Base-by-base conservation (phyloP, 2,113 vertebrate species). In the Dendropsophus ebraccatus region DNA sequence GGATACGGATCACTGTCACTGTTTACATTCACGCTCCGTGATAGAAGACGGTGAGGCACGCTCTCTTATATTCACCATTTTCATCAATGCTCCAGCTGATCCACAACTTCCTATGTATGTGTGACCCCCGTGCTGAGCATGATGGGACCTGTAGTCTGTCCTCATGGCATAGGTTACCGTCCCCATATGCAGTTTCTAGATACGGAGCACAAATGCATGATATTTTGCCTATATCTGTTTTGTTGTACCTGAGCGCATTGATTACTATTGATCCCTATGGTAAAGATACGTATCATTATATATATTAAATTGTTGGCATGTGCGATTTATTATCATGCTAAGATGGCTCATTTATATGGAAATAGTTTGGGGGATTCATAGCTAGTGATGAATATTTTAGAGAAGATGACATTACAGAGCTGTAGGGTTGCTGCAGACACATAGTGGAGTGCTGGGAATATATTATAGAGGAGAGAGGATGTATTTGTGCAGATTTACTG, bases 331-430 rank as follows among this genome's bases (percentile, higher is more conserved):
- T 25, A 41, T 62, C 41, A 80, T 80, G 77, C 23, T 47, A 45
- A 80, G 25, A 21, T 41, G 19, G 3, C n/a, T 56, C 11, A 80
- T 80, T 80, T 45, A 35, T 62, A 80, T 80, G 77, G 9, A 80
- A 62, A 80, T 41, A 80, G 52, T 28, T 62, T n/a, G 17, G 56
- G 56, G 28, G n/a, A 80, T 41, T 60, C 16, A 45, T 41, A 4
- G n/a, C n/a, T 70, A 21, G 41, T 37, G 77, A 60, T 79, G 19
- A 58, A 21, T 41, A n/a, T 80, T 37, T 25, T 10, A 45, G 54
- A 32, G 1, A 58, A 58, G 49, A 79, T 58, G 54, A 37, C 19
- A 78, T 56, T 37, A 37, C 30, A 41, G 77, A 79, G 74, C 74
- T 54, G 47, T 32, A 41, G 32, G 21, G 32, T 16, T n/a, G 77